Evolutionary conservation across 2,888 invertebrate genomes (phyloP).

Genomic region (Andrena haemorrhoa): DNA sequence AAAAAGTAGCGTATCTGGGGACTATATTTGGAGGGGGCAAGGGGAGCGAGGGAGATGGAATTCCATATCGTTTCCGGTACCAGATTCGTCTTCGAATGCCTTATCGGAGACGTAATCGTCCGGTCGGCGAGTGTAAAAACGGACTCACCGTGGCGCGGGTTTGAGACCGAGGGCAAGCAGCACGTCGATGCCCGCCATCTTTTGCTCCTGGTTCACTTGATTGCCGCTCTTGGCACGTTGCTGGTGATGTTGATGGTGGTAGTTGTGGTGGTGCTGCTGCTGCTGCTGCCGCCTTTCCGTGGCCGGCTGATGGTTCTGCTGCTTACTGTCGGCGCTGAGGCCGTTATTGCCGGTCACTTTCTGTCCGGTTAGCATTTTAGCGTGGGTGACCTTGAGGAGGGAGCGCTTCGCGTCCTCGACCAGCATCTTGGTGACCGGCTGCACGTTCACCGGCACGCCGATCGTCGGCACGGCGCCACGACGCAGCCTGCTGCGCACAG

Average conservation of each 20-base stretch:
- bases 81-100: constrained; percentile 30
- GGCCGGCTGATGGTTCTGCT: constrained; percentile 57
- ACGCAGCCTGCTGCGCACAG: constrained; percentile 86
- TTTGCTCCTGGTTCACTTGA: constrained; percentile 73
- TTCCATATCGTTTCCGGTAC: constrained; percentile 47
- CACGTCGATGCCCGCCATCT: constrained; percentile 85
- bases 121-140: constrained; percentile 11
- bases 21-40: not conserved
- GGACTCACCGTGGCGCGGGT: constrained; percentile 84
- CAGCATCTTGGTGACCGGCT: constrained; percentile 83
- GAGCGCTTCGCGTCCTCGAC: constrained; percentile 77
- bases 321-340: constrained; percentile 44
- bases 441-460: constrained; percentile 83
- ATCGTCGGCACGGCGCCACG: constrained; percentile 86
- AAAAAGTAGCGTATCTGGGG: not conserved
- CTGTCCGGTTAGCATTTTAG: constrained; percentile 71
- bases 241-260: constrained; percentile 46
- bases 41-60: not conserved
- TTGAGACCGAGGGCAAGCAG: constrained; percentile 87
- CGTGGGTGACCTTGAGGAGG: constrained; percentile 81
- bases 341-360: constrained; percentile 60
- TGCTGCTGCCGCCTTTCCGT: constrained; percentile 54
- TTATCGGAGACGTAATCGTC: constrained; percentile 29
- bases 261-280: constrained; percentile 16
- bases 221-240: constrained; percentile 62